phyloP scores from a whole-genome alignment of 1,140 invertebrate species.

The Bilobella aurantiaca region DNA sequence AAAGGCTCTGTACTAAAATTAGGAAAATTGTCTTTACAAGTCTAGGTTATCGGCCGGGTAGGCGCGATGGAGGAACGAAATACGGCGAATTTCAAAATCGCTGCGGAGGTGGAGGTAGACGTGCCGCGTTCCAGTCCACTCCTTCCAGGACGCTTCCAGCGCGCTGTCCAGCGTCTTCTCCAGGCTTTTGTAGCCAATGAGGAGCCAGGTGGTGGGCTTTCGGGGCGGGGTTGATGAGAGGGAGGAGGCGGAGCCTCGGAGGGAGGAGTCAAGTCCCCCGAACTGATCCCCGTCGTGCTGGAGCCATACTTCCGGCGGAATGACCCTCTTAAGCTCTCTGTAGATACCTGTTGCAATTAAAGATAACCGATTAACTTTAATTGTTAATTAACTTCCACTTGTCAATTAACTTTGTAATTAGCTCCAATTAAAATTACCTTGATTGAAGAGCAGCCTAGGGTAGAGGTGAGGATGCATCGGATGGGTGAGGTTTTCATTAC shows the following conservation, averaged over 20 bases:
- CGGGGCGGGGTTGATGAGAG: neutral
- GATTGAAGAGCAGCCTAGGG: conserved; percentile 12
- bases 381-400: neutral
- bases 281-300: neutral
- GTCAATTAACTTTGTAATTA: too few relatives aligned
- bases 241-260: neutral
- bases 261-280: neutral
- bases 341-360: conserved; percentile 22
- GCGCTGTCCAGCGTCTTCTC: conserved; percentile 40
- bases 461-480: neutral
- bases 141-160: conserved; percentile 44
- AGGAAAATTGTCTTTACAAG: too few relatives aligned
- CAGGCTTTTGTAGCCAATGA: conserved; percentile 42
- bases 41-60: too few relatives aligned
- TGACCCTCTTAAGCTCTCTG: conserved; percentile 31
- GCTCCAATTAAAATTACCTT: conserved; percentile 23
- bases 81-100: conserved; percentile 40
- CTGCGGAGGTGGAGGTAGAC: conserved; percentile 43
- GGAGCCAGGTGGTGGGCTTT: conserved; percentile 28
- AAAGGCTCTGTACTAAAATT: too few relatives aligned
- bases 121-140: conserved; percentile 45
- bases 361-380: neutral
- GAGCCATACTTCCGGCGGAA: conserved; percentile 31
- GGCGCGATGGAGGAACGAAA: conserved; percentile 40
- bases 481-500: conserved; percentile 24